Evolutionary conservation across 2,113 vertebrate species (phyloP), one percentile per base, ranked within the genome.

Genomic region (Hippocampus guttulatus): DNA sequence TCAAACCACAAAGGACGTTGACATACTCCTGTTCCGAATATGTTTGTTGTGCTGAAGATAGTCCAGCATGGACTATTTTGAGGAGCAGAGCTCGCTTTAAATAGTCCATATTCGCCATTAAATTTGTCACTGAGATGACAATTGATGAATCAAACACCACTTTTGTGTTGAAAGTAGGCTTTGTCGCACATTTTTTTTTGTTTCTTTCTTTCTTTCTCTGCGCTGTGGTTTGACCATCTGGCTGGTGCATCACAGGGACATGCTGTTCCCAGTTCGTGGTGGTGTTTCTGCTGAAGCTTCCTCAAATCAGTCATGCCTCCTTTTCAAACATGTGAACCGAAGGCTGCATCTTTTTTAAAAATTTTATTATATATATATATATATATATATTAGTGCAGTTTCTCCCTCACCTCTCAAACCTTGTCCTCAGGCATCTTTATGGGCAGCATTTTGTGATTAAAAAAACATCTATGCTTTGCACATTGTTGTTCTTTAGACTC

Each of bases 211-310:
- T 40, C 71, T 54, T 71, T 45, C 10, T 41, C 61, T 10, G 8
- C 2, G 40, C 62, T 43, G 38, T 67, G 23, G 74, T 64, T 73
- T 65, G 67, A 72, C 73, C 71, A 66, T 73, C 69, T 78, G 79
- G 69, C 70, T 58, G 70, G 69, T 76, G 72, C 71, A 79, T 79
- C 49, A 68, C 49, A 73, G 74, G 72, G 65, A 75, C 73, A 62
- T 11, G 40, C 16, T 75, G 81, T 82, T 74, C 78, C 82, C 80
- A 62, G 78, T 75, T 65, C n/a, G 52, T 83, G 64, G 30, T n/a
- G 64, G 54, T 21, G 61, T 21, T 41, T 23, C 41, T 47, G 18
- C 67, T 55, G 73, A 38, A 43, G 70, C 64, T 71, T 64, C 75
- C 75, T 69, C 33, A 80, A 72, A 78, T 82, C 62, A 60, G 40